Conservation (phyloP, 2,888 invertebrate genomes). For the Cerastis rubricosa region DNA sequence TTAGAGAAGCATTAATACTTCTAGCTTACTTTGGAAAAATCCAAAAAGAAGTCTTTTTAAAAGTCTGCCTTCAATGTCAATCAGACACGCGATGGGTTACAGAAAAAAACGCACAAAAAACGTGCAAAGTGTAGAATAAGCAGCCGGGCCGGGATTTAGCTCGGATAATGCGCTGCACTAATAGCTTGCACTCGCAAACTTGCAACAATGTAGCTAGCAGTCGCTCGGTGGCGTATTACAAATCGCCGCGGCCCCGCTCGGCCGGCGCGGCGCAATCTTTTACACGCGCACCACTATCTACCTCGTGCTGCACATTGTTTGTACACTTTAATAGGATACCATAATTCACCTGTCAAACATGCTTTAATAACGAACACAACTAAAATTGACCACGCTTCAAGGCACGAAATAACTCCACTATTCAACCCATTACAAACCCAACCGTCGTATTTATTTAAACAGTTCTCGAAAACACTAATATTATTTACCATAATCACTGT, state of each 20-base stretch:
- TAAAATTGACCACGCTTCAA: constrained; percentile 62
- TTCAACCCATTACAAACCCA: constrained; percentile 45
- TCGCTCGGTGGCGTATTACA: constrained; percentile 66
- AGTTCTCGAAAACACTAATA: constrained; percentile 49
- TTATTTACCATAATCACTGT: constrained; percentile 53
- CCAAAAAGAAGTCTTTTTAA: constrained; percentile 10
- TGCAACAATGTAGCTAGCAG: constrained; percentile 59
- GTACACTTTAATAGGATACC: constrained; percentile 64
- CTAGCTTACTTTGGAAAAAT: not conserved
- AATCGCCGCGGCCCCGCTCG: constrained; percentile 64
- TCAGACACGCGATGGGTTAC: constrained; percentile 51
- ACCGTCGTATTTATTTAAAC: constrained; percentile 47
- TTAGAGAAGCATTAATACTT: not conserved
- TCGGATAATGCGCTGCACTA: constrained; percentile 49
- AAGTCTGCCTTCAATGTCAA: constrained; percentile 50
- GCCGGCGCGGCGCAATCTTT: constrained; percentile 54
- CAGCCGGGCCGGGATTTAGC: constrained; percentile 40
- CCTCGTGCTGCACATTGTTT: constrained; percentile 65
- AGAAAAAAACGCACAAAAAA: constrained; percentile 40
- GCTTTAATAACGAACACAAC: constrained; percentile 61
- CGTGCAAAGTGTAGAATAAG: constrained; percentile 56
- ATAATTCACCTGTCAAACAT: constrained; percentile 66
- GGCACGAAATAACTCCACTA: constrained; percentile 52
- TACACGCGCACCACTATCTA: constrained; percentile 61
- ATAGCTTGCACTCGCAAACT: constrained; percentile 58